Evolutionary conservation across 2,888 invertebrate species (phyloP), one percentile per base, ranked within the genome.

Genomic region (Beris morrisii): DNA sequence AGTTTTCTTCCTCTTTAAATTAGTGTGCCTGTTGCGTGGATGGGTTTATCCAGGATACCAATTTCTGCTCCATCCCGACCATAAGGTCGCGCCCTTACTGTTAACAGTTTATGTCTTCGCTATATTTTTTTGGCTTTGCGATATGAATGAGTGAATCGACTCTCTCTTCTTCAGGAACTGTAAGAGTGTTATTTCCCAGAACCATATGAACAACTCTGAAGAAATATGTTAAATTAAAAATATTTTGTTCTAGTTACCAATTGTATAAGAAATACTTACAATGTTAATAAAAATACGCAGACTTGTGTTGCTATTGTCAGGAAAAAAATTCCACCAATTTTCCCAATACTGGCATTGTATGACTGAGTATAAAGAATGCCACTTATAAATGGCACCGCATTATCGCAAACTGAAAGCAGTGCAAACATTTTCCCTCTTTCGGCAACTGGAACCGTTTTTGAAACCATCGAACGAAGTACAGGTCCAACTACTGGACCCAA

Each of bases 381-480:
- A 4, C 91, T 91, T 66, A 92, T 82, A 73, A 92, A 83, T 0
- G 89, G 91, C 46, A 91, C 88, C 0, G 91, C 90, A 75, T 91
- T 92, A 75, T 92, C 92, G 76, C 90, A 91, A 0, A 91, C 91
- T 0, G 91, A 87, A 6, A 93, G 81, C 69, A 92, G 82, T 0
- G 92, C 88, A 75, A 90, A 91, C 0, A 89, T 87, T 76, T 90
- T 91, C 83, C 92, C 93, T 81, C 91, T 84, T 75, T 93, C 92
- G 45, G 85, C 82, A 1, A 84, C 79, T 0, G 88, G 84, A 32
- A 92, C 85, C 30, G 91, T 83, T 81, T 93, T 93, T 0, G 92
- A 92, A 0, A 89, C 87, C 84, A 92, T 88, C 0, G 92, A 89
- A n/a, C 93, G 83, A 67, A 93, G 84, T 66, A 91, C 87, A 0